Conservation (phyloP, 2,888 invertebrate genomes). For the Tiliacea aurago region DNA sequence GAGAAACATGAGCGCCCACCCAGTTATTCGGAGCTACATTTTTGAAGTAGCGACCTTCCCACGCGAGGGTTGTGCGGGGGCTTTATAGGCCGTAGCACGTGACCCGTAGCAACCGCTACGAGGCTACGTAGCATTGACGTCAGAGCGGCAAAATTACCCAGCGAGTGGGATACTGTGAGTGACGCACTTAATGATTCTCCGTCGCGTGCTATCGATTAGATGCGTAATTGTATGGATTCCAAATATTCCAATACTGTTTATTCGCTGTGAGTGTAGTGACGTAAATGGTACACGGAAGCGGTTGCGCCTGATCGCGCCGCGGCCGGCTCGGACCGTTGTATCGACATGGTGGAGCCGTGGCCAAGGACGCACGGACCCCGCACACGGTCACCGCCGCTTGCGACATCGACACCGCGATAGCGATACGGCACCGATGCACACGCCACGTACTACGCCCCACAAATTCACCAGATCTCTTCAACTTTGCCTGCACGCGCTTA, state of each 20-base stretch:
- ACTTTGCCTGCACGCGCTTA: conserved; percentile 14
- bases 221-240: conserved; percentile 66
- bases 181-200: conserved; percentile 70
- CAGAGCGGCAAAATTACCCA: conserved; percentile 74
- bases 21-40: conserved; percentile 67
- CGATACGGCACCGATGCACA: conserved; percentile 68
- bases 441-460: conserved; percentile 38
- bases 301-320: conserved; percentile 81
- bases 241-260: conserved; percentile 61
- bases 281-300: conserved; percentile 82
- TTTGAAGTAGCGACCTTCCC: conserved; percentile 73
- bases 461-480: conserved; percentile 48
- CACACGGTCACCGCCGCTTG: conserved; percentile 75
- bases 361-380: conserved; percentile 82
- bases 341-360: conserved; percentile 69
- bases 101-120: conserved; percentile 74
- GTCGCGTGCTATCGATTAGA: conserved; percentile 72
- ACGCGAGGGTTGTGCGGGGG: conserved; percentile 69
- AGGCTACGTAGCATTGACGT: conserved; percentile 78
- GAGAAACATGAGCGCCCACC: conserved; percentile 70
- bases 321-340: conserved; percentile 69
- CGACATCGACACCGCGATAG: conserved; percentile 78
- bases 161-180: conserved; percentile 63
- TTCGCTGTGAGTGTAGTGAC: conserved; percentile 68
- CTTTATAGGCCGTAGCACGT: conserved; percentile 71